These are phyloP conservation scores for Seira sanloemensis DNA, from an alignment of 2,888 invertebrate species.

Conservation along the genomic window DNA sequence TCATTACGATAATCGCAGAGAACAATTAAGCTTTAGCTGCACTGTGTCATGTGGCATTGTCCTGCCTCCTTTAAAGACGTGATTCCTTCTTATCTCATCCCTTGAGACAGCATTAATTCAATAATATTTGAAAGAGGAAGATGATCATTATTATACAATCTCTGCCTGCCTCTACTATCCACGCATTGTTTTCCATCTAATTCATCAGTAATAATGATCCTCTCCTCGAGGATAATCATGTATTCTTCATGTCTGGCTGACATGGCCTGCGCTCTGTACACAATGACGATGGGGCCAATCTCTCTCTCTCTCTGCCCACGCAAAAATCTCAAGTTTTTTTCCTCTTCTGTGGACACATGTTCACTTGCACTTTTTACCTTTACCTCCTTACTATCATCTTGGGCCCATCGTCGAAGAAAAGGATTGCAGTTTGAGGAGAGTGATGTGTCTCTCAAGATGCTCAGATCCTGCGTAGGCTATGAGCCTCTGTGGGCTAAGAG, in stretches of 20 bases:
- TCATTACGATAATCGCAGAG: not conserved
- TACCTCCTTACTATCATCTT: not conserved
- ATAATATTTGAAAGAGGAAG: not conserved
- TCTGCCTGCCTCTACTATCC: no score
- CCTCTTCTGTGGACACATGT: not conserved
- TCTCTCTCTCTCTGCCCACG: no score
- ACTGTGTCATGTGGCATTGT: not conserved
- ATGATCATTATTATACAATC: not conserved
- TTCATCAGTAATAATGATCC: not conserved
- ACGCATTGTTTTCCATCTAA: conserved; percentile 1
- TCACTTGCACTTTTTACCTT: not conserved
- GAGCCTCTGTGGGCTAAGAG: conserved; percentile 29
- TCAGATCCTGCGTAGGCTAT: no score
- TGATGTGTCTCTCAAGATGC: not conserved
- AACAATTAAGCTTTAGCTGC: not conserved
- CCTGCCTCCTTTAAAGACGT: not conserved
- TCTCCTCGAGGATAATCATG: not conserved
- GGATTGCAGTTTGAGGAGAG: not conserved
- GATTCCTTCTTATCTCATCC: not conserved
- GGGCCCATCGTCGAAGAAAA: not conserved
- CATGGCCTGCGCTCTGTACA: not conserved
- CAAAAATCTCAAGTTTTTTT: not conserved
- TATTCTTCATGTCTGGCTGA: not conserved
- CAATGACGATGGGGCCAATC: not conserved
- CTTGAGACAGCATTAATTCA: not conserved